A percentile compares a stretch with the other conserved stretches of the same genome.
phyloP scores from a whole-genome alignment of 2,113 vertebrate genomes.

The Egretta garzetta region DNA sequence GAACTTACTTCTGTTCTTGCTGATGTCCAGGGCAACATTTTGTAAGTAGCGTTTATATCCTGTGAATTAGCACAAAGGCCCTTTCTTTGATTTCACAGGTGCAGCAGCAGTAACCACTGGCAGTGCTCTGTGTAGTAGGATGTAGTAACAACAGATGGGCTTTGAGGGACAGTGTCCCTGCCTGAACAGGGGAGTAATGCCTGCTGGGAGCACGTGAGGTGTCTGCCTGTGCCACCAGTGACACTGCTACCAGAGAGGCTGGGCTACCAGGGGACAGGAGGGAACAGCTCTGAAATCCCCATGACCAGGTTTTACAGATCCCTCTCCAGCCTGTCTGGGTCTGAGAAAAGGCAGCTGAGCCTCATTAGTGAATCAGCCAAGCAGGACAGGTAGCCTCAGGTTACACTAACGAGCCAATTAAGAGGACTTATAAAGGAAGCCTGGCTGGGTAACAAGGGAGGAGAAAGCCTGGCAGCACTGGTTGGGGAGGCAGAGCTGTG shows the following conservation, averaged over 20 bases:
- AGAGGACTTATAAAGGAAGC: constrained; percentile 8
- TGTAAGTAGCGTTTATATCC: background rate
- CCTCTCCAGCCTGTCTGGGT: background rate
- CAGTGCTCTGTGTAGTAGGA: background rate
- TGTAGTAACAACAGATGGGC: background rate
- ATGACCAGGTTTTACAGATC: background rate
- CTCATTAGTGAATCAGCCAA: constrained; percentile 42
- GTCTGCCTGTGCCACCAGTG: background rate
- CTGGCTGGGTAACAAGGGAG: background rate
- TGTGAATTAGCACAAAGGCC: background rate
- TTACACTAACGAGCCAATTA: constrained; percentile 54
- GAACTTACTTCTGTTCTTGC: background rate
- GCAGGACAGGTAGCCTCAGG: constrained; percentile 60
- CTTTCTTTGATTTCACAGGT: background rate
- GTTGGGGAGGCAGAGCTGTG: background rate
- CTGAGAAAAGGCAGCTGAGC: constrained; percentile 23
- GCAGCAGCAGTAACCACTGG: background rate
- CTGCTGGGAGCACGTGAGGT: accelerated
- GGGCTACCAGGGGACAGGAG: background rate
- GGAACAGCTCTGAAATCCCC: background rate
- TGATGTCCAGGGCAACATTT: background rate
- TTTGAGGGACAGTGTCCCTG: background rate
- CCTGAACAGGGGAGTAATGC: background rate
- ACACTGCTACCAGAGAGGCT: background rate
- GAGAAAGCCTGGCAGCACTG: background rate